Evolutionary conservation across 2,888 invertebrate genomes (phyloP), one percentile per base, ranked within the genome.

Genomic region (Heliconius cydno): DNA sequence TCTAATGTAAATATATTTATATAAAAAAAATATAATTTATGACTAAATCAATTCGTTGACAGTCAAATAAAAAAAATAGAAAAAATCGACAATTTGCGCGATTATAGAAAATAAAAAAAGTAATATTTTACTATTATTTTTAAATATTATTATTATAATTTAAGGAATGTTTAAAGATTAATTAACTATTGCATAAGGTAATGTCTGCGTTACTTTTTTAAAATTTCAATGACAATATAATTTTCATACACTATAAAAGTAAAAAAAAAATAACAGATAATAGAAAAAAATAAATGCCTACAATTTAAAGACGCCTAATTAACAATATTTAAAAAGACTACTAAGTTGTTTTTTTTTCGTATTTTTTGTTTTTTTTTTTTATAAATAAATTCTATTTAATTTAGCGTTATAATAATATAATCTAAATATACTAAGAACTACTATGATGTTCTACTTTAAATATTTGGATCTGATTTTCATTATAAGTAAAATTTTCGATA

Each of bases 391-490:
- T 60, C 73, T 30, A 73, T 73, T 60, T n/a, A 60, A 15, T 73
- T 73, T 73, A 73, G 38, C 60, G 34, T 52, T 72, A 72, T 73
- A 60, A 73, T 73, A 34, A 57, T 73, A 73, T 38, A 60, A 34
- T 73, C 60, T 73, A 38, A n/a, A 57, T 30, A 60, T 73, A 19
- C 73, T 73, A 73, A 73, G 73, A 73, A 60, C 73, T 73, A 73
- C 30, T 73, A 60, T 34, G 22, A 73, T 60, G 60, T 60, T 73
- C 60, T 73, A 60, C 13, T 60, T 60, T 38, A 73, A 73, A 73
- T n/a, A 73, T 60, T 57, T 72, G 30, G 3, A 57, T 41, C 30
- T 30, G 6, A 19, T 25, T 34, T 34, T 34, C 7, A 30, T 2
- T 73, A 13, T 12, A 57, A 52, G n/a, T 22, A 12, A 73, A 60